phyloP scores from a whole-genome alignment of 2,888 invertebrate species.

The Tricholauxania praeusta region DNA sequence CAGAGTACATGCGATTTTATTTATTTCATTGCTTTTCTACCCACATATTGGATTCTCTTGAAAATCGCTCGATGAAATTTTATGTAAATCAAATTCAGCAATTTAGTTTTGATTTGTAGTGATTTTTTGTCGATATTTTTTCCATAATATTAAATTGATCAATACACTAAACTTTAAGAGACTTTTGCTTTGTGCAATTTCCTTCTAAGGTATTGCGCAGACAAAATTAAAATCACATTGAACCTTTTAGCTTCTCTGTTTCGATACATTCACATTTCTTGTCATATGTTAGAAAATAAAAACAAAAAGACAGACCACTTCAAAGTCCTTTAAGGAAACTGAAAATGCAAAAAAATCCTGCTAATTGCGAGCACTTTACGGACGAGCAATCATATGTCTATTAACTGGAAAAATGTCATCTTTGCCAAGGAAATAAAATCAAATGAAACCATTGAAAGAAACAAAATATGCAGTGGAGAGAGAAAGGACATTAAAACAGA shows the following conservation, averaged over 20 bases:
- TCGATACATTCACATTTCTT: no score
- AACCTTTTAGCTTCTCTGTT: no score
- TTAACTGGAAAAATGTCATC: constrained; percentile 25
- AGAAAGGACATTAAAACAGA: no score
- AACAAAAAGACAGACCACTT: background rate
- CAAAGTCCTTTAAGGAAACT: background rate
- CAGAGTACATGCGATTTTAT: background rate
- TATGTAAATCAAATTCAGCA: constrained; percentile 22
- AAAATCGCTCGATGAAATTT: constrained; percentile 5
- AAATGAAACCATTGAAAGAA: constrained; percentile 17
- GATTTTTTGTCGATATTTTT: background rate
- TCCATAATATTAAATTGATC: background rate
- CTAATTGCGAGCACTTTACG: constrained; percentile 9
- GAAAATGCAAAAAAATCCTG: background rate
- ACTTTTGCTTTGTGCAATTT: no score
- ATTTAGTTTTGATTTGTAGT: constrained; percentile 13
- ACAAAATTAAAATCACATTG: no score
- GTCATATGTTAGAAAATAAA: no score
- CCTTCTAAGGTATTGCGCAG: background rate
- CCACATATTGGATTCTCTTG: constrained; percentile 5
- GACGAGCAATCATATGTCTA: background rate
- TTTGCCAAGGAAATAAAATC: background rate
- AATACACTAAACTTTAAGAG: background rate
- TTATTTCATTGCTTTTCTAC: constrained; percentile 6
- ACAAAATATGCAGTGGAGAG: no score